Conservation (phyloP, 1,140 invertebrate species). For the Nomia melanderi region DNA sequence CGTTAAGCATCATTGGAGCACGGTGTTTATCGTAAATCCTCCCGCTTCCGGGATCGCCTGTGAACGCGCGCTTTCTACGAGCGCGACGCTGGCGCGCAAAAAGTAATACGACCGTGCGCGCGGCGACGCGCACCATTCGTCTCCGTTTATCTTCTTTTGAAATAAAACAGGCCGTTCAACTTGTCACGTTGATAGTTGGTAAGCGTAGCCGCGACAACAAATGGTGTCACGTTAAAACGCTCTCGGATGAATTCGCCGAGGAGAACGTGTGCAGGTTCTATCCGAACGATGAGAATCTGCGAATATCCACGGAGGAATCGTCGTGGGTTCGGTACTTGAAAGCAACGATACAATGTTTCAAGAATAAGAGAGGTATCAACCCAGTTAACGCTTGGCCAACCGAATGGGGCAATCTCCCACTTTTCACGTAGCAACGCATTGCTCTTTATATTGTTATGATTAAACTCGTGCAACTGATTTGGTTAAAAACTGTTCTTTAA, state of each 20-base stretch:
- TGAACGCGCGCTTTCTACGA: not conserved
- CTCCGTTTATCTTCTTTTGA: conserved; percentile 33
- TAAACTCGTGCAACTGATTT: too few relatives aligned
- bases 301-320: not conserved
- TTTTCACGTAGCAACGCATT: too few relatives aligned
- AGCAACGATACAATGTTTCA: conserved; percentile 37
- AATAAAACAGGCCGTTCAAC: conserved; percentile 51
- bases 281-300: conserved; percentile 2
- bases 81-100: not conserved
- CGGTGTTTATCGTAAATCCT: conserved; percentile 1
- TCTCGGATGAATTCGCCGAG: not conserved
- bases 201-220: conserved; percentile 13
- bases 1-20: not conserved
- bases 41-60: not conserved
- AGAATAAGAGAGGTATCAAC: conserved; percentile 25
- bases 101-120: not conserved
- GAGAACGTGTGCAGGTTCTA: not conserved
- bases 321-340: conserved; percentile 33
- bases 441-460: too few relatives aligned
- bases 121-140: not conserved
- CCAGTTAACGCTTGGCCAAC: too few relatives aligned
- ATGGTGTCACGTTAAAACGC: conserved; percentile 32
- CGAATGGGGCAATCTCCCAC: too few relatives aligned
- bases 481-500: too few relatives aligned
- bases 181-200: conserved; percentile 45